phyloP scores from a whole-genome alignment of 2,113 vertebrate species.

The Sebastes fasciatus region DNA sequence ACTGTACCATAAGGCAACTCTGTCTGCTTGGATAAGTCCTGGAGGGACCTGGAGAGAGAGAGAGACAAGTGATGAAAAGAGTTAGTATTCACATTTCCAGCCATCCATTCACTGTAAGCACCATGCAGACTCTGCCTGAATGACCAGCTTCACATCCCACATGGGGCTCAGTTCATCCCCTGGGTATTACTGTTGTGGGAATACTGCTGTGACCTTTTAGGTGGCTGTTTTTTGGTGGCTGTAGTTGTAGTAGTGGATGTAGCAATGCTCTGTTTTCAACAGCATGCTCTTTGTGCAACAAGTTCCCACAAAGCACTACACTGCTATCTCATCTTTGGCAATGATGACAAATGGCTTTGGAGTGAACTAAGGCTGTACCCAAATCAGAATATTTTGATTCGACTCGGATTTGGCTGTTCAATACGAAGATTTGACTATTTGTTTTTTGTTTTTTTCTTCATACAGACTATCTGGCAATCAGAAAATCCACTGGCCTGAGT shows the following conservation, averaged over 20 bases:
- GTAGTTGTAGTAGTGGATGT: neutral
- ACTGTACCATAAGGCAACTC: conserved; percentile 97
- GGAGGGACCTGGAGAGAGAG: conserved; percentile 89
- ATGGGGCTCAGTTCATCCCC: neutral
- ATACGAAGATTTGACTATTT: too few relatives aligned
- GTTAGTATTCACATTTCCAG: neutral
- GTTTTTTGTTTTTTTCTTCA: too few relatives aligned
- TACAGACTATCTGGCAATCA: too few relatives aligned
- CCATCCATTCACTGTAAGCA: neutral
- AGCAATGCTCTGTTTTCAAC: neutral
- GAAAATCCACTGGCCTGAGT: too few relatives aligned
- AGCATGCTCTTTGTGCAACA: neutral
- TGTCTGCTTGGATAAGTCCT: conserved; percentile 97
- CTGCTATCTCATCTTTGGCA: neutral
- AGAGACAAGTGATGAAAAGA: conserved; percentile 12
- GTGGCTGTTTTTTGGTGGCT: neutral
- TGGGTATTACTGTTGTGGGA: conserved; percentile 1
- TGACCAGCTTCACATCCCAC: conserved; percentile 1
- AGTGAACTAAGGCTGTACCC: neutral
- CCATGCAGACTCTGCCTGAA: conserved; percentile 1
- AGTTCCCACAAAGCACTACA: neutral
- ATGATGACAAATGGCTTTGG: neutral
- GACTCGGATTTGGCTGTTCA: too few relatives aligned
- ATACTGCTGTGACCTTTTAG: neutral
- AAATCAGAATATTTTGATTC: too few relatives aligned